phyloP scores from a whole-genome alignment of 2,113 vertebrate genomes.

The Caloenas nicobarica region DNA sequence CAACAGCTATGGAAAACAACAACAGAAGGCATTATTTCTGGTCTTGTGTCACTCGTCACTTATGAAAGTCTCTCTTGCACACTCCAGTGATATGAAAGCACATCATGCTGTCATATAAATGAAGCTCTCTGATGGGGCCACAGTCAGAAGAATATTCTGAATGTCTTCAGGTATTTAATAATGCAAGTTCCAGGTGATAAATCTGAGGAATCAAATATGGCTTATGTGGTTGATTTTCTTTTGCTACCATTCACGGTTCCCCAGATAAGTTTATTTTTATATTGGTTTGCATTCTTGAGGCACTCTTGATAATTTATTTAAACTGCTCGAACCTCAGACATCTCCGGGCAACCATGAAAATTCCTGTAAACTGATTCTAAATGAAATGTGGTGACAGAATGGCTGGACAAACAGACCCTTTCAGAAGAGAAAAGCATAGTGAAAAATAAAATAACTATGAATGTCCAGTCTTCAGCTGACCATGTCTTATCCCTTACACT shows the following conservation, averaged over 20 bases:
- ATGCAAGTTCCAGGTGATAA: neutral
- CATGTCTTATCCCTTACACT: neutral
- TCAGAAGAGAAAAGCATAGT: neutral
- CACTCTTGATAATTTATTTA: rapidly evolving
- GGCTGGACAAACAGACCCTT: neutral
- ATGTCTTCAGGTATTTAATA: rapidly evolving
- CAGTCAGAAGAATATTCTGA: neutral
- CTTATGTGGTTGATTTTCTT: neutral
- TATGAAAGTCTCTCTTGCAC: neutral
- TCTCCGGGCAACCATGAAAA: rapidly evolving
- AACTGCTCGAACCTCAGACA: neutral
- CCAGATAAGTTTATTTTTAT: neutral
- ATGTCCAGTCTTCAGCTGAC: too few species aligned
- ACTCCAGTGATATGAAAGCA: neutral
- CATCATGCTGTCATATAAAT: neutral
- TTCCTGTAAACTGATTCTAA: neutral
- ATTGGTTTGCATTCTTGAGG: rapidly evolving
- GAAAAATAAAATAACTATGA: neutral
- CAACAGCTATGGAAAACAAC: rapidly evolving
- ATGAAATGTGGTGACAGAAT: neutral
- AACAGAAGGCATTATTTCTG: neutral
- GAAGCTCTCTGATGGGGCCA: neutral
- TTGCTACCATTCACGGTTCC: rapidly evolving
- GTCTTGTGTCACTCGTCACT: neutral
- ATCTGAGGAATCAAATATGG: neutral